A percentile compares a stretch with the other conserved stretches of the same genome.
These are phyloP conservation scores for Pionites leucogaster DNA, from an alignment of 2,113 vertebrate genomes.

Conservation along the genomic window DNA sequence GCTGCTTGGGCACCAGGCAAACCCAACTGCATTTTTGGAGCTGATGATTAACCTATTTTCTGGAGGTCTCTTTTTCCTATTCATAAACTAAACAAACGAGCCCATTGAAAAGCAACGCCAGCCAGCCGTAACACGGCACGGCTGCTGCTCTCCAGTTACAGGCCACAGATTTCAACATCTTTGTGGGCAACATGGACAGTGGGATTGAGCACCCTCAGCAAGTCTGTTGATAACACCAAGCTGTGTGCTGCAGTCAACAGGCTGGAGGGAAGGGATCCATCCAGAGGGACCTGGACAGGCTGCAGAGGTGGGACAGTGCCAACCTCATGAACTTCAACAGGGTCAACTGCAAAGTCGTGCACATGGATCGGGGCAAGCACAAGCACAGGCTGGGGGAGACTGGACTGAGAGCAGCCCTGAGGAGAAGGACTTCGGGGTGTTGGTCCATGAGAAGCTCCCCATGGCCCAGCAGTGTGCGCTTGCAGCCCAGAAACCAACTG, in stretches of 20 bases:
- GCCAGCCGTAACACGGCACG: rapidly evolving
- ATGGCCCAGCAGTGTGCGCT: not conserved
- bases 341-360: not conserved
- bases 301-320: not conserved
- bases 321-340: not conserved
- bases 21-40: not conserved
- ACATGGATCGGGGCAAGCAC: not conserved
- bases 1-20: not conserved
- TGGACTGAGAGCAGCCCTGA: not conserved
- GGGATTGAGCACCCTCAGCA: not conserved
- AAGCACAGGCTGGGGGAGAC: not conserved
- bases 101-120: not conserved
- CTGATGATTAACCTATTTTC: slow-evolving; percentile 34
- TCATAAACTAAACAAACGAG: not conserved
- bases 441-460: not conserved
- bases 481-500: not conserved
- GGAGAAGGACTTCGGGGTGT: not conserved
- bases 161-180: not conserved
- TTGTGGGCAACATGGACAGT: not conserved
- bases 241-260: not conserved
- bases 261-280: not conserved
- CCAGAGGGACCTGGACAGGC: not conserved
- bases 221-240: not conserved
- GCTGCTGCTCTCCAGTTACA: not conserved
- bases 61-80: not conserved